These are phyloP conservation scores for Perca schrenkii DNA, from an alignment of 2,113 vertebrate species.

Conservation along the genomic window DNA sequence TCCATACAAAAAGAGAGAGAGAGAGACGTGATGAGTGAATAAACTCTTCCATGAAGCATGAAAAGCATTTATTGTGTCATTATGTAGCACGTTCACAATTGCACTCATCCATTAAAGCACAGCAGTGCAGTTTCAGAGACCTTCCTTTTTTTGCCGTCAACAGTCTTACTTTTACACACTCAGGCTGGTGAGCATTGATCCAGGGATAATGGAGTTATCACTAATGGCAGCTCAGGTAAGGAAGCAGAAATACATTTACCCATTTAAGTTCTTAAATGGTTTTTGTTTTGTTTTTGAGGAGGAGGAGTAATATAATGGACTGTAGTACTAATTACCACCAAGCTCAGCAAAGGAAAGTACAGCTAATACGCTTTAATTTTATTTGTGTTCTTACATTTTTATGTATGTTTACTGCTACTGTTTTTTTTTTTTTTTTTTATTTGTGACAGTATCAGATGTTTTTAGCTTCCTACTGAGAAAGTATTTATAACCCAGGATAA, in stretches of 20 bases:
- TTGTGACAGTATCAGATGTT: not conserved
- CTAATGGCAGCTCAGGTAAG: slow-evolving; percentile 78
- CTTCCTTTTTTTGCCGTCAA: not conserved
- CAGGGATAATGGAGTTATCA: slow-evolving; percentile 73
- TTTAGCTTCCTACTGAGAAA: not conserved
- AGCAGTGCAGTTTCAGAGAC: slow-evolving; percentile 21
- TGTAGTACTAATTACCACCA: not conserved
- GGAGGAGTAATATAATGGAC: not conserved
- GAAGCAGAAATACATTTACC: not conserved
- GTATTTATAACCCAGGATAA: not conserved
- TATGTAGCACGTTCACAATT: slow-evolving; percentile 48
- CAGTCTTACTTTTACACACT: not conserved
- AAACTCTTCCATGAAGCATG: slow-evolving; percentile 64
- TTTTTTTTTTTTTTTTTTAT: too few species aligned
- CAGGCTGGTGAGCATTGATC: slow-evolving; percentile 45
- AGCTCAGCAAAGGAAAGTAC: not conserved
- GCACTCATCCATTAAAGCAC: slow-evolving; percentile 33
- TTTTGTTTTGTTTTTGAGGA: not conserved
- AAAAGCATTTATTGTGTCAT: slow-evolving; percentile 57
- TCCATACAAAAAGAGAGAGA: slow-evolving; percentile 18
- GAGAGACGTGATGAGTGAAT: slow-evolving; percentile 47
- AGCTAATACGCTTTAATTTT: not conserved
- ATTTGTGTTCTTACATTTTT: not conserved
- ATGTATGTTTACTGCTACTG: too few species aligned
- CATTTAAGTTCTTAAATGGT: not conserved